phyloP scores from a whole-genome alignment of 1,140 invertebrate species.

The Drosophila sp. region DNA sequence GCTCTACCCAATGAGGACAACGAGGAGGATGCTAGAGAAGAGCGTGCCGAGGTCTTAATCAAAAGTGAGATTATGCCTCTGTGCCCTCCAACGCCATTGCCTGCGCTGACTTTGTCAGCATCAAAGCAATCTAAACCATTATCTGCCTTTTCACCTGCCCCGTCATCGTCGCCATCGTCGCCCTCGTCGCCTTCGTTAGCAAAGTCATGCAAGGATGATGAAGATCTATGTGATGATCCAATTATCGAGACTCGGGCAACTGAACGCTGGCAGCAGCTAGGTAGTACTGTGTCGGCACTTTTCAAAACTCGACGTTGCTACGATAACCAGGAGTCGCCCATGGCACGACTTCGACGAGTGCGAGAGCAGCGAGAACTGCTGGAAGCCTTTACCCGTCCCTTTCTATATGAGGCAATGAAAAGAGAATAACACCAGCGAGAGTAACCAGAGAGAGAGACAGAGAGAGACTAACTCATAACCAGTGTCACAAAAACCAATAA shows the following conservation, averaged over 20 bases:
- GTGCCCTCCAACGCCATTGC: background rate
- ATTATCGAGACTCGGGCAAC: constrained; percentile 32
- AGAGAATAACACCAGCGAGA: constrained; percentile 12
- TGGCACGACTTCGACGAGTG: constrained; percentile 43
- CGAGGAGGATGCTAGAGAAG: constrained; percentile 56
- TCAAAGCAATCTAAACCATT: background rate
- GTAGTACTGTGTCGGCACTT: constrained; percentile 49
- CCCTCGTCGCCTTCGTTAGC: background rate
- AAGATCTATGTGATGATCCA: background rate
- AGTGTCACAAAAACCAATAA: no score
- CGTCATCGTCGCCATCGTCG: background rate
- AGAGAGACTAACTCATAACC: no score
- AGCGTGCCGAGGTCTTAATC: constrained; percentile 55
- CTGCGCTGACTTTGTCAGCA: background rate
- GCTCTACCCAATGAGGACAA: constrained; percentile 46
- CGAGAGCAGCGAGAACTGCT: constrained; percentile 60
- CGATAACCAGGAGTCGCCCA: constrained; percentile 20
- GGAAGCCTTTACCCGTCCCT: constrained; percentile 58
- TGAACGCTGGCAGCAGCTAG: constrained; percentile 60
- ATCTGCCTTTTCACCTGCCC: background rate
- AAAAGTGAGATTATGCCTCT: constrained; percentile 35
- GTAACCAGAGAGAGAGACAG: no score
- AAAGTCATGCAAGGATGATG: background rate
- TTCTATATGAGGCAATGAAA: constrained; percentile 39
- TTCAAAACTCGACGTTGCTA: constrained; percentile 51